phyloP scores from a whole-genome alignment of 2,797 vertebrate species.

The Monodelphis domestica region DNA sequence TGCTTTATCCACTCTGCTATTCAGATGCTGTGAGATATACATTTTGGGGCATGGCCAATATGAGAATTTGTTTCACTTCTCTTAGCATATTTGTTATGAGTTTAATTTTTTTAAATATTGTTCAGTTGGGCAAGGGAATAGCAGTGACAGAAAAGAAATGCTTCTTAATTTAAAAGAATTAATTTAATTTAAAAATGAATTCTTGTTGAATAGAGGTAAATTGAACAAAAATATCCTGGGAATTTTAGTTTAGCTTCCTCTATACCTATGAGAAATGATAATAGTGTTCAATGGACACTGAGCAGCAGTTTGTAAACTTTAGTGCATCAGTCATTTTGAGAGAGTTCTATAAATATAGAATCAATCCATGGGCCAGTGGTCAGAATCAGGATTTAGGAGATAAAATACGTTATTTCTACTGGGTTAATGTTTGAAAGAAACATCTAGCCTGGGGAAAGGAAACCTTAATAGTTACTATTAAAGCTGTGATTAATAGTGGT shows the following conservation, averaged over 20 bases:
- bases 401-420: slow-evolving; percentile 13
- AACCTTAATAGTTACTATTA: slow-evolving; percentile 15
- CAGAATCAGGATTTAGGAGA: slow-evolving; percentile 19
- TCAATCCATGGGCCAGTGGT: neutral
- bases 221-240: neutral
- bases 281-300: neutral
- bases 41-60: neutral
- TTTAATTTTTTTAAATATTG: neutral
- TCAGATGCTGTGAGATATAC: neutral
- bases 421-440: slow-evolving; percentile 39
- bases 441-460: neutral
- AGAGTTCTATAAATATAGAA: neutral
- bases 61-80: neutral
- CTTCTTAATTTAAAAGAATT: neutral
- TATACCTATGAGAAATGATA: slow-evolving; percentile 45
- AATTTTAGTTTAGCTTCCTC: slow-evolving; percentile 22
- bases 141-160: neutral
- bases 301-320: neutral
- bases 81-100: neutral
- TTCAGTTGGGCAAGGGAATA: neutral
- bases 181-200: neutral
- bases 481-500: slow-evolving; percentile 28
- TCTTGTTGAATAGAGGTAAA: neutral
- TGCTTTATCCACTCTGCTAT: too few relatives aligned
- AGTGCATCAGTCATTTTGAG: slow-evolving; percentile 3